These are phyloP conservation scores for Agonopterix alstromeriana DNA, from an alignment of 2,888 invertebrate species.

Conservation along the genomic window DNA sequence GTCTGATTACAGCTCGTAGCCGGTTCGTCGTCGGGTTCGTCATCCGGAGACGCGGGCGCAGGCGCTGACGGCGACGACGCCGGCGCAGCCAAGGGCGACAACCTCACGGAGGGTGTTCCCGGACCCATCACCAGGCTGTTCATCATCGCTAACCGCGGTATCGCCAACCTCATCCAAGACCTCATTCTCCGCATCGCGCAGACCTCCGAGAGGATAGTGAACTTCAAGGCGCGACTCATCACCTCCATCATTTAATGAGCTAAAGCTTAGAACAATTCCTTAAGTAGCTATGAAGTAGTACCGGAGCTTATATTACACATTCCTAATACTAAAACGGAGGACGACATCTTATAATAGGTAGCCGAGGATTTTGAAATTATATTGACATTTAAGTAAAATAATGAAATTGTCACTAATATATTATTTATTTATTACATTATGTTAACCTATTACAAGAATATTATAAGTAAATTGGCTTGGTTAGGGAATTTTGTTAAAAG, in stretches of 20 bases:
- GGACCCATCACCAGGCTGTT: slow-evolving; percentile 91
- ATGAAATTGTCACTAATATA: background rate
- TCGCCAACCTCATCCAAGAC: slow-evolving; percentile 92
- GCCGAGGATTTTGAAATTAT: no score
- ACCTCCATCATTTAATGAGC: slow-evolving; percentile 89
- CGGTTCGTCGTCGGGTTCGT: slow-evolving; percentile 79
- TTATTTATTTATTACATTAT: slow-evolving; percentile 1
- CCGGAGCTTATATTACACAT: slow-evolving; percentile 3
- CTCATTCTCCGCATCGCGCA: slow-evolving; percentile 92
- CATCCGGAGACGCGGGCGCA: slow-evolving; percentile 68
- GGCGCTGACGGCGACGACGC: slow-evolving; percentile 70
- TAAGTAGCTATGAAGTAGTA: slow-evolving; percentile 19
- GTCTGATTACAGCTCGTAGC: slow-evolving; percentile 82
- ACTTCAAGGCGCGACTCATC: slow-evolving; percentile 94
- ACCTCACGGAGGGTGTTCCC: slow-evolving; percentile 88
- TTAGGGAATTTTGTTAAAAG: background rate
- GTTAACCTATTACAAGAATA: background rate
- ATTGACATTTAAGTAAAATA: no score
- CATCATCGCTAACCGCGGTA: slow-evolving; percentile 90
- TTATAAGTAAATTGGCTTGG: background rate
- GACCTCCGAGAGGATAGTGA: slow-evolving; percentile 93
- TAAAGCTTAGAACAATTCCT: slow-evolving; percentile 42
- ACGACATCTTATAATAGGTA: no score
- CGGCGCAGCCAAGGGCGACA: slow-evolving; percentile 78
- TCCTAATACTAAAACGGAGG: background rate